A percentile compares a stretch with the other conserved stretches of the same genome.
Conservation (phyloP, 2,113 vertebrate species). For the Vulpes ferrilata region DNA sequence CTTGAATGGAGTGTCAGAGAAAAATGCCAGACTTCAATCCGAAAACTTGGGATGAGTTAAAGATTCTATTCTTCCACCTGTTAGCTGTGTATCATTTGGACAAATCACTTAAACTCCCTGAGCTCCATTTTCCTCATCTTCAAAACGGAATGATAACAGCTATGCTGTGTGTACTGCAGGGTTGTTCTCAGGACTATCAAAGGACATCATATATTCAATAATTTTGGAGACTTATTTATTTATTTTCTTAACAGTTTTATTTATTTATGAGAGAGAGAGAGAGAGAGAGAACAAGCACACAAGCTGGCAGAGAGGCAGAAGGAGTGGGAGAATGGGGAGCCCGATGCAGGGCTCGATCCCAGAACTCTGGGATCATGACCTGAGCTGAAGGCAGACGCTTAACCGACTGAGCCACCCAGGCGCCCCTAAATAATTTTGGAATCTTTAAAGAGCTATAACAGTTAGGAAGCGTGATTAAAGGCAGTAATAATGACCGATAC, state of each 20-base stretch:
- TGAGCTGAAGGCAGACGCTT: no score
- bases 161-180: neutral
- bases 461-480: neutral
- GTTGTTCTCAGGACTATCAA: neutral
- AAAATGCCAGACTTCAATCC: neutral
- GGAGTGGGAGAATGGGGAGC: no score
- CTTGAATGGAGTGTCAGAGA: neutral
- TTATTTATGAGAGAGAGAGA: no score
- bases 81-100: neutral
- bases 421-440: neutral
- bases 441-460: neutral
- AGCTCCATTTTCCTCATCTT: neutral
- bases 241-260: no score
- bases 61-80: neutral
- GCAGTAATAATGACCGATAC: neutral
- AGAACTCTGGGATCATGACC: no score
- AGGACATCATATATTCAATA: neutral
- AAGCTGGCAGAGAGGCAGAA: no score
- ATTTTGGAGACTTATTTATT: neutral
- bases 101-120: neutral
- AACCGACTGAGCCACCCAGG: no score
- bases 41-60: neutral
- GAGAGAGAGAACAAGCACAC: no score
- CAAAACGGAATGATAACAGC: neutral
- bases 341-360: no score